Evolutionary conservation across 2,888 invertebrate genomes (phyloP).

Genomic region (Brachyptera risi): DNA sequence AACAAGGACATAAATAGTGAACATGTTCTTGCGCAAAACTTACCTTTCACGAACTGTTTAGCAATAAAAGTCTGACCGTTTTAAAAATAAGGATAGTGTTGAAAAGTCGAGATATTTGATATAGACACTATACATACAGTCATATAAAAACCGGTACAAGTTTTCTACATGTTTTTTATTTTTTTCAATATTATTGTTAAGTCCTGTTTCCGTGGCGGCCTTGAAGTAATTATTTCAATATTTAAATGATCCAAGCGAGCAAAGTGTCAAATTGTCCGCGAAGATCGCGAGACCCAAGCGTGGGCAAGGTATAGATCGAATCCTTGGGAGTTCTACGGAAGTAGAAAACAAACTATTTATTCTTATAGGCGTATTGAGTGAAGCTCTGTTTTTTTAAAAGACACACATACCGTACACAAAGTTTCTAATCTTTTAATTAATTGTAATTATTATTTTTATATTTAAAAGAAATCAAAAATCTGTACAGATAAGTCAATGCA

Average conservation of each 20-base stretch:
- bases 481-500: not conserved
- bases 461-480: too few relatives aligned
- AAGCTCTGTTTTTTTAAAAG: too few relatives aligned
- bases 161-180: slow-evolving; percentile 29
- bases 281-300: too few relatives aligned
- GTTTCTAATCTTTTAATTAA: too few relatives aligned
- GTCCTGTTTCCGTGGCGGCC: slow-evolving; percentile 16
- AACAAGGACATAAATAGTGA: slow-evolving; percentile 32
- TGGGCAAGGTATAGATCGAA: too few relatives aligned
- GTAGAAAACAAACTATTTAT: too few relatives aligned
- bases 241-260: not conserved
- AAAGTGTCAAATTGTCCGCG: not conserved
- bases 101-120: slow-evolving; percentile 17
- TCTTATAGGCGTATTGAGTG: too few relatives aligned
- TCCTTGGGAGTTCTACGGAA: too few relatives aligned
- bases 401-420: too few relatives aligned
- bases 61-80: slow-evolving; percentile 20
- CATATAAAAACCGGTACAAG: slow-evolving; percentile 25
- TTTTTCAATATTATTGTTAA: not conserved
- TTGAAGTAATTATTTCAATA: slow-evolving; percentile 3
- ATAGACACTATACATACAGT: slow-evolving; percentile 11
- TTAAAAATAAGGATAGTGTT: slow-evolving; percentile 16
- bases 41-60: slow-evolving; percentile 17
- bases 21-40: slow-evolving; percentile 5
- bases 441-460: too few relatives aligned